Evolutionary conservation across 2,888 invertebrate genomes (phyloP).

Genomic region (Diadegma fenestrale): DNA sequence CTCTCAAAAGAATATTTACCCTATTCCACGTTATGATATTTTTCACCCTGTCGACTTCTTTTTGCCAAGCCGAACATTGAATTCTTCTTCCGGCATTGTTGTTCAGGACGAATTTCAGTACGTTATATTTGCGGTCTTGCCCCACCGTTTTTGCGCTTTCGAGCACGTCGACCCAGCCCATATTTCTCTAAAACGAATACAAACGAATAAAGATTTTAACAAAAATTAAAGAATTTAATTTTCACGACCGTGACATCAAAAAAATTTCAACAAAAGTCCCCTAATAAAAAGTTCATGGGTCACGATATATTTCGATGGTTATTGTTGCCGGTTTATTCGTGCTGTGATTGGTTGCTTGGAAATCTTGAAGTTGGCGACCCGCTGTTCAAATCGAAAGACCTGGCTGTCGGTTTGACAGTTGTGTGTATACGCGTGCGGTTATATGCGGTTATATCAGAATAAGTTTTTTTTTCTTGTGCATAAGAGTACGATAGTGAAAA

Average conservation of each 20-base stretch:
- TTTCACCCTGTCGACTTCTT: conserved; percentile 19
- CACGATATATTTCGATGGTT: too few relatives aligned
- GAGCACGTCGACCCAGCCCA: background rate
- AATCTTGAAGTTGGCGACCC: too few relatives aligned
- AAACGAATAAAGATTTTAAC: background rate
- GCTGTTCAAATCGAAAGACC: too few relatives aligned
- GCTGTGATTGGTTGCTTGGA: too few relatives aligned
- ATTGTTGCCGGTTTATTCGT: too few relatives aligned
- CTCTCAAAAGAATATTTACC: conserved; percentile 14
- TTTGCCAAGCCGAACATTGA: conserved; percentile 28
- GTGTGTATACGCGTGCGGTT: too few relatives aligned
- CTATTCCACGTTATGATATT: background rate
- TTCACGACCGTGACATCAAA: background rate
- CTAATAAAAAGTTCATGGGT: too few relatives aligned
- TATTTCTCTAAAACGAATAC: conserved; percentile 25
- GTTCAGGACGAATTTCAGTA: conserved; percentile 30
- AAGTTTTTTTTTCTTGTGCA: too few relatives aligned
- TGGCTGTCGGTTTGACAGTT: too few relatives aligned
- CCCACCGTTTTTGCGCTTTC: conserved; percentile 29
- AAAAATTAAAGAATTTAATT: background rate
- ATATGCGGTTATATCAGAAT: too few relatives aligned
- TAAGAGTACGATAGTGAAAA: too few relatives aligned
- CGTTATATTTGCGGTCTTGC: background rate
- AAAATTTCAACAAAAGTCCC: background rate
- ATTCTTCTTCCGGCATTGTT: conserved; percentile 12